These are phyloP conservation scores for Cyclura pinguis DNA, from an alignment of 2,797 vertebrate species.

Conservation along the genomic window DNA sequence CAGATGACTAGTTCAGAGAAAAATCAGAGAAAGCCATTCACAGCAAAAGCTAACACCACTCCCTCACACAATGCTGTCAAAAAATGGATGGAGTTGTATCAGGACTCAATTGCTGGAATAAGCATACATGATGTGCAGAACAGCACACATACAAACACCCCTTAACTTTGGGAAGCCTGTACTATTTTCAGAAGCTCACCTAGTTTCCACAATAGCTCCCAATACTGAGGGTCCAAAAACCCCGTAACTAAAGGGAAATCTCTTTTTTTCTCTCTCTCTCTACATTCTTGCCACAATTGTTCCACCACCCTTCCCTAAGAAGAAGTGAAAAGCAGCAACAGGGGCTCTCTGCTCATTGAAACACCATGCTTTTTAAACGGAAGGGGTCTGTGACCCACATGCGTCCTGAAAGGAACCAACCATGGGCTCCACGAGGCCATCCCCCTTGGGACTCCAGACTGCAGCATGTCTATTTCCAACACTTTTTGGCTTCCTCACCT, in stretches of 20 bases:
- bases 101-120: neutral
- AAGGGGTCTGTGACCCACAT: neutral
- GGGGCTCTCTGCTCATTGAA: neutral
- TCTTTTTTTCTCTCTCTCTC: neutral
- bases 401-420: neutral
- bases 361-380: neutral
- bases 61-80: neutral
- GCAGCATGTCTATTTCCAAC: accelerated
- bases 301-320: neutral
- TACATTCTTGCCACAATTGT: neutral
- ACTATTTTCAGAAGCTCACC: neutral
- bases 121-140: neutral
- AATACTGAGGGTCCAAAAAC: neutral
- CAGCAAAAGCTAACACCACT: neutral
- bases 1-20: neutral
- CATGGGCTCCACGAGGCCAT: neutral
- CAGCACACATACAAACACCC: too few relatives aligned
- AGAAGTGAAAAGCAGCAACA: too few relatives aligned
- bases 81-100: neutral
- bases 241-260: neutral
- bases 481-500: conserved; percentile 81
- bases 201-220: neutral
- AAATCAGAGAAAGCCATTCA: neutral
- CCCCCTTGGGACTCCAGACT: neutral
- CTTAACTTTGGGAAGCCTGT: neutral